phyloP scores from a whole-genome alignment of 2,113 vertebrate species.

The Nettapus auritus region DNA sequence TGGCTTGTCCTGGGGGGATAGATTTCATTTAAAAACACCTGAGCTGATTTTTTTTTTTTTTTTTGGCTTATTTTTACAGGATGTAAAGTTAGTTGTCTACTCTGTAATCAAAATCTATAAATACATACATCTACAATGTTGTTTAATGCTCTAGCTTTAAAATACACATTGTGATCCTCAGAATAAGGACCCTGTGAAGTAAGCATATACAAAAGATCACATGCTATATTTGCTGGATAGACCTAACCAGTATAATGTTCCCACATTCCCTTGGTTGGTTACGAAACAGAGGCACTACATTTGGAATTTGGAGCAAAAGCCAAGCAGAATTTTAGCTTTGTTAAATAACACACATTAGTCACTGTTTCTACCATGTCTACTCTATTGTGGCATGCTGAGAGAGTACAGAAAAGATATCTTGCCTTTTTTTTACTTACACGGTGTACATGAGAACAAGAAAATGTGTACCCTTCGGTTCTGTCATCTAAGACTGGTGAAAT shows the following conservation, averaged over 20 bases:
- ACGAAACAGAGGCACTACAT: not conserved
- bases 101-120: not conserved
- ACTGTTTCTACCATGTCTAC: not conserved
- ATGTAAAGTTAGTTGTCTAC: not conserved
- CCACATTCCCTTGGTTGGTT: not conserved
- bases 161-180: not conserved
- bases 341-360: constrained; percentile 20
- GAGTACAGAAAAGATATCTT: not conserved
- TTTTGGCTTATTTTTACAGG: not conserved
- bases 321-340: constrained; percentile 3
- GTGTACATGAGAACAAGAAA: constrained; percentile 18
- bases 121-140: not conserved
- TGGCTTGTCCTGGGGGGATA: not conserved
- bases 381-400: not conserved
- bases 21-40: not conserved
- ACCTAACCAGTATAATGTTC: not conserved
- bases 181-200: not conserved
- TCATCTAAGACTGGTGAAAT: constrained; percentile 65
- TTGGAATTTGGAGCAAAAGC: not conserved
- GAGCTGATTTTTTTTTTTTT: not conserved
- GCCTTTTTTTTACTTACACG: not conserved
- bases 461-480: not conserved
- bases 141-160: not conserved
- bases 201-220: not conserved
- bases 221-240: not conserved